phyloP scores from a whole-genome alignment of 1,140 invertebrate species.

The Brachionus koreanus region DNA sequence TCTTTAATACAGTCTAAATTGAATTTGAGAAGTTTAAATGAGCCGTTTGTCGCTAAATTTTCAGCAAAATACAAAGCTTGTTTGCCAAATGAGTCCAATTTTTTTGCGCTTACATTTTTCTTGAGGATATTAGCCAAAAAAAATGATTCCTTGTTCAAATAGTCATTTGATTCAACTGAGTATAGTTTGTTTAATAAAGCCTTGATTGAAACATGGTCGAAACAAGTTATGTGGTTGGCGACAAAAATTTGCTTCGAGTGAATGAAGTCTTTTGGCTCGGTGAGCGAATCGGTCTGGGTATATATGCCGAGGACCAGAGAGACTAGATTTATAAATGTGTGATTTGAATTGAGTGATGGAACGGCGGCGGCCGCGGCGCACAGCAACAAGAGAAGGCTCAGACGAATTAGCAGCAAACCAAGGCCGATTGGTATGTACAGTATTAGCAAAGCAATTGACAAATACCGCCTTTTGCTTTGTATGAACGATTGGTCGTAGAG shows the following conservation, averaged over 20 bases:
- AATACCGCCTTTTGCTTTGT: background rate
- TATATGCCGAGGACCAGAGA: background rate
- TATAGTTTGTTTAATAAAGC: background rate
- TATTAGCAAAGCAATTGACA: background rate
- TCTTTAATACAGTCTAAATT: background rate
- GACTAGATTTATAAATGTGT: background rate
- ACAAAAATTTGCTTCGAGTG: background rate
- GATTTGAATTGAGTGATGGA: background rate
- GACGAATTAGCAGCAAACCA: background rate
- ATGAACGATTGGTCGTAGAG: background rate
- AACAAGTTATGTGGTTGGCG: background rate
- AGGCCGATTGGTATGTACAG: background rate
- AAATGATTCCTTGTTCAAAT: background rate
- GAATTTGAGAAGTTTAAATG: background rate
- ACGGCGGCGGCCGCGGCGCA: background rate
- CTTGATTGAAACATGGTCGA: background rate
- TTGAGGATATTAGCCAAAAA: background rate
- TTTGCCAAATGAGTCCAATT: background rate
- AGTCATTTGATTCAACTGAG: background rate
- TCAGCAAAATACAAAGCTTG: slow-evolving; percentile 13
- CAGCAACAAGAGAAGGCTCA: background rate
- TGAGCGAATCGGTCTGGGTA: background rate
- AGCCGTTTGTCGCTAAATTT: background rate
- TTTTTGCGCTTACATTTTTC: background rate
- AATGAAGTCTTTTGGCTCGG: background rate